phyloP scores from a whole-genome alignment of 1,140 invertebrate species.

The Zaprionus nigranus region DNA sequence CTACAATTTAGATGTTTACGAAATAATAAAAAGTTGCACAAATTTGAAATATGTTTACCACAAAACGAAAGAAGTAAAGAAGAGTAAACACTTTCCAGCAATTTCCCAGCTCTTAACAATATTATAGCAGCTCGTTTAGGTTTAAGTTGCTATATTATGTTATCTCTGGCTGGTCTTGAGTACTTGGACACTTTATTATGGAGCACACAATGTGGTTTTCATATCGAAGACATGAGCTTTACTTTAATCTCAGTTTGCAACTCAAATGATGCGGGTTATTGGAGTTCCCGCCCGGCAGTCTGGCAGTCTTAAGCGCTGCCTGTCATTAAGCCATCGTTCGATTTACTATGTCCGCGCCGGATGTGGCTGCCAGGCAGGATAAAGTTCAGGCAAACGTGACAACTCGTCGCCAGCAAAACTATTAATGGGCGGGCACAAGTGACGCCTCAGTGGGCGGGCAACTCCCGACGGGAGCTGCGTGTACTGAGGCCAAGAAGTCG shows the following conservation, averaged over 20 bases:
- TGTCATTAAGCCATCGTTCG: constrained; percentile 27
- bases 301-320: constrained; percentile 9
- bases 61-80: background rate
- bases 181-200: constrained; percentile 19
- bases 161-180: background rate
- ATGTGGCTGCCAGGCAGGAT: background rate
- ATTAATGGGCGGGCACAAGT: constrained; percentile 5
- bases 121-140: constrained; percentile 9
- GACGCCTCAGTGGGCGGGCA: background rate
- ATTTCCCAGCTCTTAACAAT: background rate
- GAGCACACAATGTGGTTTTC: constrained; percentile 28
- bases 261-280: constrained; percentile 14
- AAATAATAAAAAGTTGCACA: background rate
- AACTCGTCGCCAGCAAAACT: constrained; percentile 9
- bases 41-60: background rate
- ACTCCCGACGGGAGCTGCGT: constrained; percentile 1
- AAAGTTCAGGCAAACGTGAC: background rate
- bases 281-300: background rate
- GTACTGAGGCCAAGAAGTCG: constrained; percentile 1
- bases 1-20: background rate
- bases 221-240: constrained; percentile 7
- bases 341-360: constrained; percentile 1
- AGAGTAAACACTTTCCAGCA: background rate
- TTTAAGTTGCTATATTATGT: background rate
- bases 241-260: constrained; percentile 16